phyloP scores from a whole-genome alignment of 2,797 vertebrate species.

The Rhyacichthys aspro region DNA sequence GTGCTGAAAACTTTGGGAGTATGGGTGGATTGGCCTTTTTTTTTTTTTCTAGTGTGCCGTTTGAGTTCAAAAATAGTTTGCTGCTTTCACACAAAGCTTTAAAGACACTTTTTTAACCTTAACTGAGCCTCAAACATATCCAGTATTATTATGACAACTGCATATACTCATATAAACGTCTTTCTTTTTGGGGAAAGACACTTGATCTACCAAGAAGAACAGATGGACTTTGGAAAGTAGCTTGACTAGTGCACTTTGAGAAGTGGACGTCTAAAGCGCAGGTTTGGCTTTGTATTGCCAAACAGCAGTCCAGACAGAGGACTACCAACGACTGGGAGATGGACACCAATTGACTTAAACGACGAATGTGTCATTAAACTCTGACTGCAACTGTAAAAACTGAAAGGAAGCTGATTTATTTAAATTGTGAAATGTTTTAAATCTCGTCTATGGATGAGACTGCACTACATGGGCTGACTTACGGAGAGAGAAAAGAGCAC shows the following conservation, averaged over 20 bases:
- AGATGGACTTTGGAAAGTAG: slow-evolving; percentile 59
- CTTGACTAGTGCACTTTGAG: slow-evolving; percentile 73
- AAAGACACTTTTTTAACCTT: slow-evolving; percentile 70
- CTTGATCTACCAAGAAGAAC: slow-evolving; percentile 62
- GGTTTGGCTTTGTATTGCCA: slow-evolving; percentile 49
- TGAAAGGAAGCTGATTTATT: slow-evolving; percentile 62
- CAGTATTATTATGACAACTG: slow-evolving; percentile 74
- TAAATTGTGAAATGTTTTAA: slow-evolving; percentile 73
- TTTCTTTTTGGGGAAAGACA: slow-evolving; percentile 56
- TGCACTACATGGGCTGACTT: slow-evolving; percentile 80
- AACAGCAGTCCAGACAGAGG: slow-evolving; percentile 48
- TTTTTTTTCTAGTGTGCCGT: slow-evolving; percentile 39
- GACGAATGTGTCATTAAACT: slow-evolving; percentile 53
- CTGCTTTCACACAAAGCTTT: slow-evolving; percentile 80
- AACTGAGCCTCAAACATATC: slow-evolving; percentile 75
- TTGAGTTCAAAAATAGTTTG: slow-evolving; percentile 66
- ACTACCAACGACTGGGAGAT: slow-evolving; percentile 45
- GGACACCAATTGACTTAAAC: slow-evolving; percentile 54
- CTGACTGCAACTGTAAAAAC: slow-evolving; percentile 50
- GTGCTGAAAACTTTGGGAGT: slow-evolving; percentile 41
- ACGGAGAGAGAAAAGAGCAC: slow-evolving; percentile 50
- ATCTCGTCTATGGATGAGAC: slow-evolving; percentile 72
- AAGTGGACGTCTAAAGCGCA: slow-evolving; percentile 57
- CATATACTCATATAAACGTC: slow-evolving; percentile 72
- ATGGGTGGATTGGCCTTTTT: slow-evolving; percentile 38